Evolutionary conservation across 2,113 vertebrate genomes (phyloP), one percentile per base, ranked within the genome.

Genomic region (Atlantisia rogersi): DNA sequence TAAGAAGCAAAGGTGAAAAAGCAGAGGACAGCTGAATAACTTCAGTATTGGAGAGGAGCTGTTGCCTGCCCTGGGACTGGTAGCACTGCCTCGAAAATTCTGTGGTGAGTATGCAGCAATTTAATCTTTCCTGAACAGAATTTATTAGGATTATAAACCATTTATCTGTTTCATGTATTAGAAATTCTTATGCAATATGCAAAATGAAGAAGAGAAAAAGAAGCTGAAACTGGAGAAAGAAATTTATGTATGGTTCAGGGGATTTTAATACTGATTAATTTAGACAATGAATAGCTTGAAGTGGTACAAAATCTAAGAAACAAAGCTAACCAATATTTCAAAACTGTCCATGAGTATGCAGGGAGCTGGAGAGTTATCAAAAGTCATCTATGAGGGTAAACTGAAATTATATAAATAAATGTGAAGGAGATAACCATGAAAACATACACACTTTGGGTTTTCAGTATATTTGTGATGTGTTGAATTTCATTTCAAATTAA

Each of bases 401-500:
- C 86, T 59, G 28, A 42, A 64, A 82, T 50, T 40, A 50, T 22
- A 67, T 63, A 62, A 81, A 82, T 83, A 92, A 78, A 55, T 12
- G 7, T 12, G 28, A 63, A 76, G 32, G 3, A 4, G 11, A 8
- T 32, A 26, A 46, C 39, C 19, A 39, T 29, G 65, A 88, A 81
- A 71, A 58, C 59, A 29, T 28, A 62, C 58, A n/a, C 29, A n/a
- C 18, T 78, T 39, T 13, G 44, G 22, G 31, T 29, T 62, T 56
- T 93, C 53, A 90, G 20, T 58, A 60, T 86, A 65, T 70, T 89
- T 94, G 53, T 58, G 69, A 91, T 75, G 89, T 76, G 90, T 29
- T 69, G 67, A 44, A 91, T 93, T 94, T 92, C 84, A 90, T 82
- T 94, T 88, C 73, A 48, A 96, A 85, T 70, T 64, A 94, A 96